A percentile compares a stretch with the other conserved stretches of the same genome.
These are phyloP conservation scores for Pardosa pseudoannulata DNA, from an alignment of 2,888 invertebrate species.

Conservation along the genomic window DNA sequence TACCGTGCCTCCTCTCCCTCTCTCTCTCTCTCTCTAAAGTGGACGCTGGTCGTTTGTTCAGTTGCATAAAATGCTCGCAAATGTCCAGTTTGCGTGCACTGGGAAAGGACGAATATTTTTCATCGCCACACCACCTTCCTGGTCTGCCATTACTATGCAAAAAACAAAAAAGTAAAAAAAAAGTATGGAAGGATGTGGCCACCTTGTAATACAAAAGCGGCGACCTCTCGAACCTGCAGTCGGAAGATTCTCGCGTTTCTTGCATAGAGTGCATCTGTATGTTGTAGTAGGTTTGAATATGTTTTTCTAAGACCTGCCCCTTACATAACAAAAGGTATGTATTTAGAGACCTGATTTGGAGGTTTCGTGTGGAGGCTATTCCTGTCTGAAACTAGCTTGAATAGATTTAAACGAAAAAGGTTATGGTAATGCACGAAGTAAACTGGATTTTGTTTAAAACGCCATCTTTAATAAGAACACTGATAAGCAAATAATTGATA, in stretches of 20 bases:
- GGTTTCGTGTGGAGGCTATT: background rate
- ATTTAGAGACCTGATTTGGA: background rate
- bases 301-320: background rate
- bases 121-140: background rate
- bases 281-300: background rate
- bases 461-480: too few relatives aligned
- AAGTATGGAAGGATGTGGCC: background rate
- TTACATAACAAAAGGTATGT: background rate
- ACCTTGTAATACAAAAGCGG: background rate
- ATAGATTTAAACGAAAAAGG: background rate
- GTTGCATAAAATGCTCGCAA: constrained; percentile 44
- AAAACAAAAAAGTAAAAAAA: background rate
- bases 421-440: too few relatives aligned
- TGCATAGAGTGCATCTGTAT: background rate
- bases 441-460: too few relatives aligned
- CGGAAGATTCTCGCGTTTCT: background rate
- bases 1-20: constrained; percentile 21
- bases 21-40: background rate
- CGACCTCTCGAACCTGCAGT: background rate
- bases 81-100: constrained; percentile 66
- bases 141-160: constrained; percentile 17
- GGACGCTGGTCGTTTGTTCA: constrained; percentile 59
- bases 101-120: background rate
- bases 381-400: background rate
- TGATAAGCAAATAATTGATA: too few relatives aligned